Evolutionary conservation across 2,888 invertebrate genomes (phyloP).

Genomic region (Macrosoma leucophasiata): DNA sequence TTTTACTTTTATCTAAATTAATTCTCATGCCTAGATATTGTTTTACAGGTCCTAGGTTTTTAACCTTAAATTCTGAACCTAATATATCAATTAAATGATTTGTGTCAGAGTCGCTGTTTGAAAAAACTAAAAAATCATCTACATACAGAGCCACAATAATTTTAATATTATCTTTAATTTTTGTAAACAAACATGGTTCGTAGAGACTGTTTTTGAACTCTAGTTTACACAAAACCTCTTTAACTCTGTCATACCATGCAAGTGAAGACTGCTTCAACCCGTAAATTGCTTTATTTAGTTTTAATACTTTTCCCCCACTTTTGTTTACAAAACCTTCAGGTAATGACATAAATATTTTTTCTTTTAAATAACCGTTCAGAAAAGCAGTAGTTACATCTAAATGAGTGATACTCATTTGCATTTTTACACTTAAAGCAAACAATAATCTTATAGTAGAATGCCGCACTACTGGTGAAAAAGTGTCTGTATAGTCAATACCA

Average conservation of each 20-base stretch:
- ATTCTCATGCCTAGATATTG: no score
- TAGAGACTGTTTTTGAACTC: no score
- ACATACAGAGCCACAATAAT: conserved; percentile 14
- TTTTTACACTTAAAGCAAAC: conserved; percentile 10
- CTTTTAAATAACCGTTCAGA: conserved; percentile 13
- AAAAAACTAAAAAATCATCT: conserved; percentile 16
- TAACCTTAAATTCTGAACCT: conserved; percentile 10
- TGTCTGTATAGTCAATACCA: conserved; percentile 12
- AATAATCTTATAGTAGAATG: conserved; percentile 16
- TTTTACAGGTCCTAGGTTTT: no score
- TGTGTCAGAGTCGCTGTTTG: conserved; percentile 7
- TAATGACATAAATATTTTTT: conserved; percentile 14
- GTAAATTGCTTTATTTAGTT: conserved; percentile 10
- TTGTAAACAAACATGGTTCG: no score
- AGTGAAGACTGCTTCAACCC: conserved; percentile 8
- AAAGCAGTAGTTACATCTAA: conserved; percentile 9
- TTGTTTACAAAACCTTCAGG: conserved; percentile 17
- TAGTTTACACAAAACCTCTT: no score
- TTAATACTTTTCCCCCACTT: conserved; percentile 16
- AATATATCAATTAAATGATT: conserved; percentile 5
- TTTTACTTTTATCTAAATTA: no score
- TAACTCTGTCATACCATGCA: no score
- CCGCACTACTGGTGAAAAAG: conserved; percentile 9
- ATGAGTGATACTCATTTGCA: conserved; percentile 3
- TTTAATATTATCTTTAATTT: conserved; percentile 4